Evolutionary conservation across 2,113 vertebrate genomes (phyloP), one percentile per base, ranked within the genome.

Genomic region (Peromyscus californicus): DNA sequence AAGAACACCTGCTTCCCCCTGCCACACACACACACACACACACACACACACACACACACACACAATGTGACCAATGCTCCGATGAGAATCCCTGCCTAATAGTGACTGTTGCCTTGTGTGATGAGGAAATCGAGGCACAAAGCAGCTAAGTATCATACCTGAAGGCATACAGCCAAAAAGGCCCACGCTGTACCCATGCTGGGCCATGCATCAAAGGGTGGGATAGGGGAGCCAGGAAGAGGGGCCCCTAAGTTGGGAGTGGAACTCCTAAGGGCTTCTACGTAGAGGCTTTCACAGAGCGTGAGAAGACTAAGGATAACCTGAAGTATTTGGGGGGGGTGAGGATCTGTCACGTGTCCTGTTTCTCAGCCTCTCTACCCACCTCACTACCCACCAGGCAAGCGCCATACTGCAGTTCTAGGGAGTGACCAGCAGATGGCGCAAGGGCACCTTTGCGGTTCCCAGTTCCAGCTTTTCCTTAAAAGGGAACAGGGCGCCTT

Each of bases 51-150:
- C 51, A 54, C 24, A 2, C 67, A 51, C 51, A 51, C 51, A 51
- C 51, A 51, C 8, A 7, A 13, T 0, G 48, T 29, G 65, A n/a
- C 0, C 2, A 0, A 72, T 0, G 70, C 76, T 2, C 6, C n/a
- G 48, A 39, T 3, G 42, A n/a, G 36, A 7, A 79, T 3, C n/a
- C 54, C 54, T 1, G 8, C 12, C 12, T 31, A 24, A 24, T 36
- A 19, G 16, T 31, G 26, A 15, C 45, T 0, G 10, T 0, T 26
- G 7, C 31, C 45, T 24, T 0, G 57, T 42, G 26, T 0, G n/a
- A n/a, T 6, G 21, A 61, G 8, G 17, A 69, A 36, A 8, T 8
- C 2, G 16, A 63, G 78, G 69, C 13, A 5, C 31, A 10, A 75
- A 48, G 16, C 17, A 45, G 76, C 26, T 29, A 51, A n/a, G 31